Evolutionary conservation across 1,140 invertebrate species (phyloP), one percentile per base, ranked within the genome.

Genomic region (Oppia nitens): DNA sequence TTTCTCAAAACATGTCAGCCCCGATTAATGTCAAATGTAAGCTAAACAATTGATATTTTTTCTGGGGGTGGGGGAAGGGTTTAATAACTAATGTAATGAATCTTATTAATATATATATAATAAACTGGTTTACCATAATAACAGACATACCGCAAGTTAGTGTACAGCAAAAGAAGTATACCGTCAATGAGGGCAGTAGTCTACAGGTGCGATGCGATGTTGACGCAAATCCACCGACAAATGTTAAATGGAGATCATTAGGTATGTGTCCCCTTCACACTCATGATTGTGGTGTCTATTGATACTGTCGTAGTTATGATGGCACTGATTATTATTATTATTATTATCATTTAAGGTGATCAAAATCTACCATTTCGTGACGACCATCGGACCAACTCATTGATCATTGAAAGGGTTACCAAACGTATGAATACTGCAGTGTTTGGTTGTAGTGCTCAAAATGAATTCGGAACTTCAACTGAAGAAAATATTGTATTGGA

Each of bases 211-310:
- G 32, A 23, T 60, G 59, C 32, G 26, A 60, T 49, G 59, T 60
- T n/a, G 59, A 60, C 48, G 59, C 59, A 2, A 60, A 60, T 55
- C 59, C 59, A n/a, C 45, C 53, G n/a, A 26, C 45, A 21, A 32
- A 14, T n/a, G 59, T 55, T 11, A 24, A 14, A 14, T 60, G 59
- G 59, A 55, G 47, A 2, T 20, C 23, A n/a, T 4, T 1, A 32
- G 40, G 58, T 60, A 55, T 45, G 25, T 60, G n/a, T n/a, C n/a
- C n/a, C n/a, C n/a, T n/a, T n/a, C n/a, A n/a, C n/a, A n/a, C n/a
- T n/a, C n/a, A n/a, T n/a, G n/a, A n/a, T n/a, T n/a, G n/a, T n/a
- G n/a, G n/a, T n/a, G n/a, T n/a, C n/a, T n/a, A n/a, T n/a, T n/a
- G n/a, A n/a, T n/a, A n/a, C n/a, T n/a, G n/a, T n/a, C n/a, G n/a